Evolutionary conservation across 1,140 invertebrate genomes (phyloP).

Genomic region (Dufourea novaeangliae): DNA sequence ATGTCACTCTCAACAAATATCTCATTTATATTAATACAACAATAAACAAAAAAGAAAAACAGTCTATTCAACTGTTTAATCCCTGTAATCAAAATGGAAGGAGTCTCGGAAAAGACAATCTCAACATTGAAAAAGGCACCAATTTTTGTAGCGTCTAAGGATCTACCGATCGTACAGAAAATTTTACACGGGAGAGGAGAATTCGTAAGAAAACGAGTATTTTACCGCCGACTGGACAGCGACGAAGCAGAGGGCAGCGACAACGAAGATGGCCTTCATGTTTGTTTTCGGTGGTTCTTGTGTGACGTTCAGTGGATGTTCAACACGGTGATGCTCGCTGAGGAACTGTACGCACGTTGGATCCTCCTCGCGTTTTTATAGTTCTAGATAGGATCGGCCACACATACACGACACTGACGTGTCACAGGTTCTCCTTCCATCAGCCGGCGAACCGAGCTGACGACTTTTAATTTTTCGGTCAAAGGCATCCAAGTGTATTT

Average conservation of each 20-base stretch:
- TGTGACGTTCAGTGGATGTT: background rate
- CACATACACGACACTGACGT: too few species aligned
- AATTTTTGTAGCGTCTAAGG: too few species aligned
- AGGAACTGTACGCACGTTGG: constrained; percentile 31
- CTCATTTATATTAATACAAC: too few species aligned
- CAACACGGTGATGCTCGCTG: background rate
- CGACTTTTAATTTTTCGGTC: background rate
- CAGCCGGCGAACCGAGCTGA: background rate
- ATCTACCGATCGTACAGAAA: too few species aligned
- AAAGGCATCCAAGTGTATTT: background rate
- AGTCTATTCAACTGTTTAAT: too few species aligned
- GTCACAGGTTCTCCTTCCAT: constrained; percentile 24
- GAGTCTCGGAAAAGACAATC: too few species aligned
- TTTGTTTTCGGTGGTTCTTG: constrained; percentile 13
- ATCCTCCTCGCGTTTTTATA: constrained; percentile 49
- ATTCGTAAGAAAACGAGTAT: background rate
- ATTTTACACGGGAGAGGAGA: too few species aligned
- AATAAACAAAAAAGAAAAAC: too few species aligned
- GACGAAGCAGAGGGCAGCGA: constrained; percentile 64
- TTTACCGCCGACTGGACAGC: constrained; percentile 62
- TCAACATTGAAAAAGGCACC: too few species aligned
- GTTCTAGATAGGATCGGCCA: constrained; percentile 24
- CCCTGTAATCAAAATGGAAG: too few species aligned
- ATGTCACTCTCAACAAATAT: too few species aligned
- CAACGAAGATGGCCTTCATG: constrained; percentile 58